These are phyloP conservation scores for Brachyhypopomus gauderio DNA, from an alignment of 2,113 vertebrate species.

Conservation along the genomic window DNA sequence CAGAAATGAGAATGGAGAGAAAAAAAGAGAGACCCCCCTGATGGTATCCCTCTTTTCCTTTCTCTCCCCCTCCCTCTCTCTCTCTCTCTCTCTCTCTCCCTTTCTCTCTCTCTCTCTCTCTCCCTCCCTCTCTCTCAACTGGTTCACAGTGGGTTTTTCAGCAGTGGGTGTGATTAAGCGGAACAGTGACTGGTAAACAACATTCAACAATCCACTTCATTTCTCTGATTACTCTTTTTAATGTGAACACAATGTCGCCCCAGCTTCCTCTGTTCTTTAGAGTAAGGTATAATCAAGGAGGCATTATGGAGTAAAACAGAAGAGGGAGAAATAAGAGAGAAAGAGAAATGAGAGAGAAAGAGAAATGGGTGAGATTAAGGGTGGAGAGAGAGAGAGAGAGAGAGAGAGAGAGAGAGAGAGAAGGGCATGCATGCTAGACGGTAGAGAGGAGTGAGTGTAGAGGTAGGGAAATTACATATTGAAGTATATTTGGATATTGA, in stretches of 20 bases:
- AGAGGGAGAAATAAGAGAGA: neutral
- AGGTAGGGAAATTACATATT: too few relatives aligned
- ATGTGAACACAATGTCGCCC: slow-evolving; percentile 33
- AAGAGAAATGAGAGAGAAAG: neutral
- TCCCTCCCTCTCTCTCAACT: slow-evolving; percentile 17
- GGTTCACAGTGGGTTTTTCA: neutral
- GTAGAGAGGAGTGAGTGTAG: neutral
- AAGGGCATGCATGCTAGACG: neutral
- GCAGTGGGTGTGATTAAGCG: neutral
- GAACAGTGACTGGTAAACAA: slow-evolving; percentile 5
- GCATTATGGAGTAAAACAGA: neutral
- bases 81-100: neutral
- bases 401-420: neutral
- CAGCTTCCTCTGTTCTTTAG: slow-evolving; percentile 7
- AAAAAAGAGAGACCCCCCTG: too few relatives aligned
- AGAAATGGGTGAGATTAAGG: neutral
- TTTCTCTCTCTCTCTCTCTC: slow-evolving; percentile 1
- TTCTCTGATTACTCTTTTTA: slow-evolving; percentile 18
- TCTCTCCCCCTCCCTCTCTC: neutral
- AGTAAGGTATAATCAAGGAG: neutral
- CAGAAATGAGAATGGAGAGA: neutral
- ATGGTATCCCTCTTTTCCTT: neutral
- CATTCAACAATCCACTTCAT: slow-evolving; percentile 25
- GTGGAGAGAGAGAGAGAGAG: neutral
- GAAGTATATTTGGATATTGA: slow-evolving; percentile 5